phyloP scores from a whole-genome alignment of 2,113 vertebrate genomes.

The Nesoenas mayeri region DNA sequence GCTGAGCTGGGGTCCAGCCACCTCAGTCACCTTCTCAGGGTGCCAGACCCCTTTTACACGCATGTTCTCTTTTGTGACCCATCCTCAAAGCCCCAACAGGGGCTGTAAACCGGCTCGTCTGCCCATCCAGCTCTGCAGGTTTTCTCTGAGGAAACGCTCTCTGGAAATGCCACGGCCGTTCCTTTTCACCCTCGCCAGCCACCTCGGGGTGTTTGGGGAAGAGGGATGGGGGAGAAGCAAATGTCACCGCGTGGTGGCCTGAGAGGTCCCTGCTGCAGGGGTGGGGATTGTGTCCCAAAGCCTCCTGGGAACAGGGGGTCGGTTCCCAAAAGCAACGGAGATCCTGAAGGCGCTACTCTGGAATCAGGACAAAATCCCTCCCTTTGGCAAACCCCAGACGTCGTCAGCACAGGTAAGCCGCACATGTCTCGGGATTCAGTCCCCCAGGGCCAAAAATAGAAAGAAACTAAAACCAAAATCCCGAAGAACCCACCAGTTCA shows the following conservation, averaged over 20 bases:
- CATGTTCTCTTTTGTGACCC: fast-evolving
- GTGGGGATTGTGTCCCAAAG: fast-evolving
- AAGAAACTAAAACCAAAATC: not conserved
- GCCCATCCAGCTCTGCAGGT: not conserved
- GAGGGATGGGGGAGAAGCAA: too few species aligned
- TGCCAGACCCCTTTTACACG: too few species aligned
- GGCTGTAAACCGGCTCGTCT: not conserved
- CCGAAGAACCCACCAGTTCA: not conserved
- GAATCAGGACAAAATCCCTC: not conserved
- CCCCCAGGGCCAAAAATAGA: not conserved
- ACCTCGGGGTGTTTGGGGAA: too few species aligned
- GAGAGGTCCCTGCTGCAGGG: not conserved
- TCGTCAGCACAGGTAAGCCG: not conserved
- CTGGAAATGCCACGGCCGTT: not conserved
- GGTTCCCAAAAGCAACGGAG: fast-evolving
- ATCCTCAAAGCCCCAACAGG: not conserved
- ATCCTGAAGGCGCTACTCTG: not conserved
- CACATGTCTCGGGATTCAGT: not conserved
- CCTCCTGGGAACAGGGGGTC: fast-evolving
- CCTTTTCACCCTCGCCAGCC: not conserved
- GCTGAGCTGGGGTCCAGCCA: not conserved
- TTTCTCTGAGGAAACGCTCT: not conserved
- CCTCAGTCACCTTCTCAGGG: not conserved
- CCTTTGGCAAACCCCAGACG: not conserved
- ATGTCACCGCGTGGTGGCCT: too few species aligned